Evolutionary conservation across 2,113 vertebrate species (phyloP).

Genomic region (Paraplagusia blochii): DNA sequence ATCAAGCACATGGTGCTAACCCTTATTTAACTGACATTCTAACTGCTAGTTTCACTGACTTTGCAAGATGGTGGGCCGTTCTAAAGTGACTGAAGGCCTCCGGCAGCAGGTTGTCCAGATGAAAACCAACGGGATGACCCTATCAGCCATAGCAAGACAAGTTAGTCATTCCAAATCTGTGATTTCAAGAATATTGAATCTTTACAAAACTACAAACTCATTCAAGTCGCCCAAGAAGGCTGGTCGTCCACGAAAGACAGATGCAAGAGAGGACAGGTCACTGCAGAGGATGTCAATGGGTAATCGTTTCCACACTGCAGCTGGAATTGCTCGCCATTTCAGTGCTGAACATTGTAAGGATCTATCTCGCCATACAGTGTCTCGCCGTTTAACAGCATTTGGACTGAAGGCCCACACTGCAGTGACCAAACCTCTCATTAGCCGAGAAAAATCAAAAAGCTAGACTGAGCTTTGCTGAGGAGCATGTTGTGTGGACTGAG

Average conservation of each 20-base stretch:
- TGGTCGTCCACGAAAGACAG: too few relatives aligned
- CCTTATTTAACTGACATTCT: not conserved
- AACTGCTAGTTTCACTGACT: not conserved
- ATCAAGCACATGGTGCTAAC: not conserved
- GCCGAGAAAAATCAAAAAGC: not conserved
- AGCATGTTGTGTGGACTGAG: conserved; percentile 1
- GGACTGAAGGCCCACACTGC: not conserved
- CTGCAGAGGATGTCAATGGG: not conserved
- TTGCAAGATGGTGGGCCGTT: not conserved
- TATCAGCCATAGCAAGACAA: conserved; percentile 1
- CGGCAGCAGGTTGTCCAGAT: not conserved
- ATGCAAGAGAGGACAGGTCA: not conserved
- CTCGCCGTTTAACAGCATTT: not conserved
- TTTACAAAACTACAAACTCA: conserved; percentile 1
- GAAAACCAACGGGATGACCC: not conserved
- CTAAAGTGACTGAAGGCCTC: conserved; percentile 6
- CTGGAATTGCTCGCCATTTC: not conserved
- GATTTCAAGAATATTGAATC: conserved; percentile 4
- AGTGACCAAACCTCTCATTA: not conserved
- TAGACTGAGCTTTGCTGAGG: conserved; percentile 2
- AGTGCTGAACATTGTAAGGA: conserved; percentile 1
- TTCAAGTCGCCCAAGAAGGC: not conserved
- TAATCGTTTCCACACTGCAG: conserved; percentile 1
- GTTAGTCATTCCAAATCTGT: conserved; percentile 4
- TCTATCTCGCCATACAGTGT: not conserved